phyloP scores from a whole-genome alignment of 2,113 vertebrate genomes.

The Hydropotes inermis region DNA sequence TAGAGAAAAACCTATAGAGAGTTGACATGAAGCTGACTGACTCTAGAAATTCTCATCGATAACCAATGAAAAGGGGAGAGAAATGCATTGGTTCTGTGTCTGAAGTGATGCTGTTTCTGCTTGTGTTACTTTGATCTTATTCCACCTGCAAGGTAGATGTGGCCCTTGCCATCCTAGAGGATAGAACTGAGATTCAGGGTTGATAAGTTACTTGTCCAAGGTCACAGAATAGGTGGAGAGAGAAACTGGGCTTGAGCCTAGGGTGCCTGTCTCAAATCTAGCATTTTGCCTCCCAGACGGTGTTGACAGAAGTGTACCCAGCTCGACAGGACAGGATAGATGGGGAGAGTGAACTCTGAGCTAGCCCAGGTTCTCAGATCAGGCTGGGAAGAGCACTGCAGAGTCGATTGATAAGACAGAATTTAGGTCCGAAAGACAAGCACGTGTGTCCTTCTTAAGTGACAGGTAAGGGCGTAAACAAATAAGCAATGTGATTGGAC shows the following conservation, averaged over 20 bases:
- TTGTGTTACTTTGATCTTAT: background rate
- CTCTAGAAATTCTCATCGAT: background rate
- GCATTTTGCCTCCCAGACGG: background rate
- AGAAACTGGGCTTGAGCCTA: background rate
- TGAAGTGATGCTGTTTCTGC: background rate
- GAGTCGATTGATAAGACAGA: accelerated
- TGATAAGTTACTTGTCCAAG: background rate
- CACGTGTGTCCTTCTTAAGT: background rate
- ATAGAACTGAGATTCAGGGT: background rate
- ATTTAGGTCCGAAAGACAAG: background rate
- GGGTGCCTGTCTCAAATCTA: background rate
- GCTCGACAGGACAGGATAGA: background rate
- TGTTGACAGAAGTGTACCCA: background rate
- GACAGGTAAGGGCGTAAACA: background rate
- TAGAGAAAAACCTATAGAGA: background rate
- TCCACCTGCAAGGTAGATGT: background rate
- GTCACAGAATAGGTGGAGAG: background rate
- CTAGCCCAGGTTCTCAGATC: background rate
- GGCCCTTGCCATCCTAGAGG: background rate
- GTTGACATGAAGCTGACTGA: background rate
- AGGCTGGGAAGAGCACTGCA: background rate
- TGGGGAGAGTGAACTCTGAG: background rate
- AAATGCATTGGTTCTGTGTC: background rate
- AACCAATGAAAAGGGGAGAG: background rate
- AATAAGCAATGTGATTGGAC: background rate